These are phyloP conservation scores for Leptothorax acervorum DNA, from an alignment of 2,888 invertebrate genomes.

Conservation along the genomic window DNA sequence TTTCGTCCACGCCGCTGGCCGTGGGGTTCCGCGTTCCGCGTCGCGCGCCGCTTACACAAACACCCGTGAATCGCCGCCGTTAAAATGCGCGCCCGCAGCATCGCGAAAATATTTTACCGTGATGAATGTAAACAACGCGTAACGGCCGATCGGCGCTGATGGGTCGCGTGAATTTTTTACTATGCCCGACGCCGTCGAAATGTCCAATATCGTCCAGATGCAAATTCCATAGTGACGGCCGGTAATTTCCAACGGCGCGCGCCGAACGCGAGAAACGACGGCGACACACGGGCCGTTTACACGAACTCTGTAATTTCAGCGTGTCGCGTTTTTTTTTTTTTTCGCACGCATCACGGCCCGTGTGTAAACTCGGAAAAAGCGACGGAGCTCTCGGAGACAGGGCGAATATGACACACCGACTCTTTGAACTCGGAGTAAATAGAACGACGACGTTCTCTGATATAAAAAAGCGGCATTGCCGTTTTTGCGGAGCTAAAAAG, in stretches of 20 bases:
- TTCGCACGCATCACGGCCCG: not conserved
- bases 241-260: constrained; percentile 55
- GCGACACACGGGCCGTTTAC: constrained; percentile 6
- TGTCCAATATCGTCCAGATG: constrained; percentile 35
- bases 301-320: constrained; percentile 37
- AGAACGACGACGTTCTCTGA: not conserved
- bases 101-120: constrained; percentile 61
- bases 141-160: constrained; percentile 59
- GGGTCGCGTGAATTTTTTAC: constrained; percentile 65
- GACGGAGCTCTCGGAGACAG: not conserved
- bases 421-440: not conserved
- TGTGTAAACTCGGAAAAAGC: constrained; percentile 26
- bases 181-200: constrained; percentile 30
- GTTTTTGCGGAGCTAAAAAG: not conserved
- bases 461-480: not conserved
- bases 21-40: constrained; percentile 23
- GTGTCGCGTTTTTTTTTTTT: constrained; percentile 15
- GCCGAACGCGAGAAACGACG: constrained; percentile 37
- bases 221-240: constrained; percentile 50
- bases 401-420: constrained; percentile 1
- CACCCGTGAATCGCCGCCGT: constrained; percentile 25
- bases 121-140: constrained; percentile 54
- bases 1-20: constrained; percentile 21
- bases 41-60: not conserved
- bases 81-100: constrained; percentile 59